These are phyloP conservation scores for Tortricodes alternella DNA, from an alignment of 2,888 invertebrate genomes.

Conservation along the genomic window DNA sequence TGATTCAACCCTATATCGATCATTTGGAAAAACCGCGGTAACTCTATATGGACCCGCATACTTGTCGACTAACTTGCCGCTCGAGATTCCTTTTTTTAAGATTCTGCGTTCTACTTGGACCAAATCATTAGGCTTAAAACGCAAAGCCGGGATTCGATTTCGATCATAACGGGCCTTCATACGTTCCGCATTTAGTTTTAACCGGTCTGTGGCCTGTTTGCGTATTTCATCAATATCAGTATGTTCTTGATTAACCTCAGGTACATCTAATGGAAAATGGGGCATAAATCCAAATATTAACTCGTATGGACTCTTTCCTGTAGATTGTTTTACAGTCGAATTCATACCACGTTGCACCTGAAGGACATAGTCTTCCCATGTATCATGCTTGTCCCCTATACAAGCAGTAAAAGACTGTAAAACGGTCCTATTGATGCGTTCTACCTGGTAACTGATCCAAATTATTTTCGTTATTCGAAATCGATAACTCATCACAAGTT, in stretches of 20 bases:
- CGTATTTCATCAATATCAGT: neutral
- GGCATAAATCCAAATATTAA: neutral
- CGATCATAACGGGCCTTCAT: conserved; percentile 24
- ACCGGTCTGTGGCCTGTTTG: neutral
- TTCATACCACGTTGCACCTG: conserved; percentile 6
- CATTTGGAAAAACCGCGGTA: conserved; percentile 16
- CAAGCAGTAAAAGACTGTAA: conserved; percentile 3
- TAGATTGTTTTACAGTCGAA: neutral
- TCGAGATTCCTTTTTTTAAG: conserved; percentile 19
- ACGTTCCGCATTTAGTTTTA: neutral
- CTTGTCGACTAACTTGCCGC: conserved; percentile 30
- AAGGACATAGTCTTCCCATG: conserved; percentile 1
- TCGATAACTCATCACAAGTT: neutral
- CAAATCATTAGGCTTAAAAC: conserved; percentile 8
- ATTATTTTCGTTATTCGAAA: neutral
- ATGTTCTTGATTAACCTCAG: neutral
- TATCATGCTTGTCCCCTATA: neutral
- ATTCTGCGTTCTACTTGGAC: conserved; percentile 30
- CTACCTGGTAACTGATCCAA: neutral
- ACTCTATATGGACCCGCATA: conserved; percentile 21
- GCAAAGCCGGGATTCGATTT: conserved; percentile 1
- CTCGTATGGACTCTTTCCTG: neutral
- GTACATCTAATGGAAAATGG: neutral
- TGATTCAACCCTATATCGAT: conserved; percentile 20
- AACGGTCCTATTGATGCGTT: neutral